Evolutionary conservation across 2,888 invertebrate genomes (phyloP).

Genomic region (Hemaris fuciformis): DNA sequence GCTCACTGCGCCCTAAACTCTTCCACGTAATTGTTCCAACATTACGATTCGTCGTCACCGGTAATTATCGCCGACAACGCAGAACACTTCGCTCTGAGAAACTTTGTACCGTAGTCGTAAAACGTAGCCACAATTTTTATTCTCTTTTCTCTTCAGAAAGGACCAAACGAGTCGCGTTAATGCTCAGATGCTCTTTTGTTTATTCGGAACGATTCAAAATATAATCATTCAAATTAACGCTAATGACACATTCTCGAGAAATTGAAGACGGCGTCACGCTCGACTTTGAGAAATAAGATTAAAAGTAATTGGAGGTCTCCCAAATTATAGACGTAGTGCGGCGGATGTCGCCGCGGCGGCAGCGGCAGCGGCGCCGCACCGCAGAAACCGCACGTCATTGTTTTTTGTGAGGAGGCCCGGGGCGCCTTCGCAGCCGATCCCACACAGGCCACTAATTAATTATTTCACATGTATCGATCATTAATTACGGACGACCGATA

Average conservation of each 20-base stretch:
- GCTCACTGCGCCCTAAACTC: conserved; percentile 24
- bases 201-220: conserved; percentile 38
- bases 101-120: conserved; percentile 45
- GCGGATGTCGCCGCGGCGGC: conserved; percentile 73
- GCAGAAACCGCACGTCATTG: conserved; percentile 78
- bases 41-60: conserved; percentile 52
- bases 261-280: conserved; percentile 74
- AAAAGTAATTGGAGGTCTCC: conserved; percentile 78
- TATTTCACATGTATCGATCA: conserved; percentile 81
- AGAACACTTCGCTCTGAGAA: conserved; percentile 40
- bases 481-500: conserved; percentile 71
- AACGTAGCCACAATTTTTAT: conserved; percentile 37
- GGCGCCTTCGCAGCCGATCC: conserved; percentile 65
- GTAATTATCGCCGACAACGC: conserved; percentile 58
- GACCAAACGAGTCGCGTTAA: conserved; percentile 17
- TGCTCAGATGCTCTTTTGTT: conserved; percentile 37
- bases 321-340: conserved; percentile 76
- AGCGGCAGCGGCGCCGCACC: conserved; percentile 57
- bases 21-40: conserved; percentile 59
- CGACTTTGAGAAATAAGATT: conserved; percentile 70
- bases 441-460: conserved; percentile 75
- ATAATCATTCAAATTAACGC: conserved; percentile 73
- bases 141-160: conserved; percentile 34
- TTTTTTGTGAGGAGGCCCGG: conserved; percentile 73
- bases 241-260: conserved; percentile 76